These are phyloP conservation scores for Siphonodentalium dalli DNA, from an alignment of 2,888 invertebrate genomes.

Conservation along the genomic window DNA sequence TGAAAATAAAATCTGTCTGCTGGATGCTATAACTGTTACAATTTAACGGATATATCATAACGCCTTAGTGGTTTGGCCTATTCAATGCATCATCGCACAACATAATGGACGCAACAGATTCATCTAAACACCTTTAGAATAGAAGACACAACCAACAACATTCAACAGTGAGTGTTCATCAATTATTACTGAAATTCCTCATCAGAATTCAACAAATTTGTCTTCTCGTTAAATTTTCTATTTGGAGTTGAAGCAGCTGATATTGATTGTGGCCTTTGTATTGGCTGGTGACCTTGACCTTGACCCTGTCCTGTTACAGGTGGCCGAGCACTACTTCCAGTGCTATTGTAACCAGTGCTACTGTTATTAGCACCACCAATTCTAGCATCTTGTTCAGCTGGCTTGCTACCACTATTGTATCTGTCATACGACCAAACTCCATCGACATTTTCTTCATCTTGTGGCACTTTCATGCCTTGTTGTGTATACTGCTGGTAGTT, in stretches of 20 bases:
- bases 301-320: not conserved
- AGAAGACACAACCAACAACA: too few relatives aligned
- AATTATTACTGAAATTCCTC: slow-evolving; percentile 93
- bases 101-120: too few relatives aligned
- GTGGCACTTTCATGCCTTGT: slow-evolving; percentile 56
- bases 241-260: slow-evolving; percentile 27
- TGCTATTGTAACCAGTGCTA: not conserved
- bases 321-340: not conserved
- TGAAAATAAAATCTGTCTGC: too few relatives aligned
- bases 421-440: slow-evolving; percentile 43
- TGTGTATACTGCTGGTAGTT: slow-evolving; percentile 94
- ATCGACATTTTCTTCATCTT: slow-evolving; percentile 50
- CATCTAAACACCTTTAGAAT: too few relatives aligned
- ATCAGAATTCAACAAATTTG: slow-evolving; percentile 92
- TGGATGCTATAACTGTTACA: too few relatives aligned
- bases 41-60: too few relatives aligned
- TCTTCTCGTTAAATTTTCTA: slow-evolving; percentile 87
- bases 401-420: slow-evolving; percentile 29
- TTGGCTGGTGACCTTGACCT: not conserved
- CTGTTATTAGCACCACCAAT: too few relatives aligned
- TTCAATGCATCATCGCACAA: too few relatives aligned
- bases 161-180: not conserved
- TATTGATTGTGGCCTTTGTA: slow-evolving; percentile 23
- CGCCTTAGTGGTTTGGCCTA: too few relatives aligned
- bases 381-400: slow-evolving; percentile 15